A percentile compares a stretch with the other conserved stretches of the same genome.
Evolutionary conservation across 2,888 invertebrate species (phyloP).

Genomic region (Agrilus mali): DNA sequence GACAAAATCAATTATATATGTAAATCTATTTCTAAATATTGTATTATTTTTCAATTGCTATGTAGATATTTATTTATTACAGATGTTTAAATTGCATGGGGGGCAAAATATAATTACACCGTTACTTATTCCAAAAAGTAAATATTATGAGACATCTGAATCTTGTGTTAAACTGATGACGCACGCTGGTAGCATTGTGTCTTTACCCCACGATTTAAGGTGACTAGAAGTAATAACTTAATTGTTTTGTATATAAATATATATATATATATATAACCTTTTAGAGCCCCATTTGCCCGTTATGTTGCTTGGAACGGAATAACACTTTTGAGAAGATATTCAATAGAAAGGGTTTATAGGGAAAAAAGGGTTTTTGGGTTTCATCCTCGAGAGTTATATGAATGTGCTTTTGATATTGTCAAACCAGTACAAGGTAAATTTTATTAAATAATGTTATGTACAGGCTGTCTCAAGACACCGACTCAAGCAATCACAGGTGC

Average conservation of each 20-base stretch:
- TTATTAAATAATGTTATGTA: background rate
- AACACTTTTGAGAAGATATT: conserved; percentile 68
- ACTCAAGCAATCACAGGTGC: too few species aligned
- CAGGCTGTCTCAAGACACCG: too few species aligned
- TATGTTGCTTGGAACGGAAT: conserved; percentile 72
- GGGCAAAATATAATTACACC: conserved; percentile 70
- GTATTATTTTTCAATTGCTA: conserved; percentile 1
- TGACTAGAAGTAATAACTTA: conserved; percentile 19
- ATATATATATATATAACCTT: conserved; percentile 14
- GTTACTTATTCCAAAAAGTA: conserved; percentile 62
- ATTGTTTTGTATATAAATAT: background rate
- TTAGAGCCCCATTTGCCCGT: conserved; percentile 61
- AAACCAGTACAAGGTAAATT: conserved; percentile 51
- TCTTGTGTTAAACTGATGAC: conserved; percentile 74
- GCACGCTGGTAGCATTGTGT: conserved; percentile 70
- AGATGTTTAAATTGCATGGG: conserved; percentile 64
- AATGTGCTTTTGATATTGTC: conserved; percentile 90
- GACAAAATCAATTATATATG: too few species aligned
- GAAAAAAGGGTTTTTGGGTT: conserved; percentile 67
- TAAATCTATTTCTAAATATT: too few species aligned
- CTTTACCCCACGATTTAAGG: conserved; percentile 74
- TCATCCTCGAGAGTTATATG: conserved; percentile 79
- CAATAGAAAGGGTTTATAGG: conserved; percentile 76
- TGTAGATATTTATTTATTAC: background rate
- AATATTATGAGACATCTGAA: conserved; percentile 44